Percentiles rank a stretch among this genome's conserved stretches.
These are phyloP conservation scores for Sardinella longiceps DNA, from an alignment of 2,797 vertebrate species.

Conservation along the genomic window DNA sequence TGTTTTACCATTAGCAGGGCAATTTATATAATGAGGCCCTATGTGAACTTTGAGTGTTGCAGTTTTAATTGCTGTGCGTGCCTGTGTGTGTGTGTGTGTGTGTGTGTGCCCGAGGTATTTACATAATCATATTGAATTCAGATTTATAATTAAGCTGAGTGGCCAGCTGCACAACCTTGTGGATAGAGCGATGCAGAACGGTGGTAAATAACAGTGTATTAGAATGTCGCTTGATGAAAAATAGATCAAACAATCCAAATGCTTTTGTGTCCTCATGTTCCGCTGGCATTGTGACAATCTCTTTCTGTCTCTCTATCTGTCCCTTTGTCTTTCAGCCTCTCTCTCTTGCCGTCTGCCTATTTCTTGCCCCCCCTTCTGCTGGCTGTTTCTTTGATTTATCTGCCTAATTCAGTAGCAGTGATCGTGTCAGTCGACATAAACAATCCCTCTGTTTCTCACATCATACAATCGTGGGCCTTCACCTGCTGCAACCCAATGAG, in stretches of 20 bases:
- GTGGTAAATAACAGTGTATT: conserved; percentile 35
- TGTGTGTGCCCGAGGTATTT: not conserved
- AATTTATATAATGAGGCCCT: conserved; percentile 24
- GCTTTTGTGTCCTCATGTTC: conserved; percentile 45
- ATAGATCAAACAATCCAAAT: conserved; percentile 45
- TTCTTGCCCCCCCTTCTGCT: not conserved
- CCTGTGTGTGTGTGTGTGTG: conserved; percentile 13
- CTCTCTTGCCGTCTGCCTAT: not conserved
- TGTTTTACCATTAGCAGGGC: conserved; percentile 24
- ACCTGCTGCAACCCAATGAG: conserved; percentile 24
- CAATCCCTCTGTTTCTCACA: conserved; percentile 44
- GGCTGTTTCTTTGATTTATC: conserved; percentile 50
- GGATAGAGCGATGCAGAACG: conserved; percentile 4
- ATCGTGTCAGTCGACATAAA: conserved; percentile 45
- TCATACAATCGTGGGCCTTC: conserved; percentile 40
- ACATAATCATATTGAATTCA: conserved; percentile 38
- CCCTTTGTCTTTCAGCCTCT: not conserved
- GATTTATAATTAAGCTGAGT: conserved; percentile 45
- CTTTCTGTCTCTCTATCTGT: conserved; percentile 23
- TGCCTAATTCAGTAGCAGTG: conserved; percentile 43
- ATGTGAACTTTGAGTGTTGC: conserved; percentile 27
- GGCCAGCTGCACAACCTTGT: conserved; percentile 34
- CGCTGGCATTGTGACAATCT: conserved; percentile 34
- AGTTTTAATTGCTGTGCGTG: conserved; percentile 26
- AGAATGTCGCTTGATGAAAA: conserved; percentile 41